Evolutionary conservation across 1,140 invertebrate species (phyloP).

Genomic region (Heliconius melpomene): DNA sequence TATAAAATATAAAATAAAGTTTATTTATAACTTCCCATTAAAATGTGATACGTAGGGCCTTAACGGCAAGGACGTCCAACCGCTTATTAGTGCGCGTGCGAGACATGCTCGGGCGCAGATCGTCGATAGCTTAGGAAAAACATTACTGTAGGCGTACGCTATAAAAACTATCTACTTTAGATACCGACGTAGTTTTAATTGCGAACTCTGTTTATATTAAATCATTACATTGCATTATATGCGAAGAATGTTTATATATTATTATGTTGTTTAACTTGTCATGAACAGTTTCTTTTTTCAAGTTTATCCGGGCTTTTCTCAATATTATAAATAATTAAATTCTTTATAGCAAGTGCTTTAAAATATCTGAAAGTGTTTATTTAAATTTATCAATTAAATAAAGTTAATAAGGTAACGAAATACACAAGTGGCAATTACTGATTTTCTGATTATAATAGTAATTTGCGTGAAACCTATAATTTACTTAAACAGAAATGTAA

Average conservation of each 20-base stretch:
- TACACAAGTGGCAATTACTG: too few species aligned
- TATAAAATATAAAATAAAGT: conserved; percentile 23
- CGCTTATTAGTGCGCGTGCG: conserved; percentile 32
- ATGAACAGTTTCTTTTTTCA: conserved; percentile 10
- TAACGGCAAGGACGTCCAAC: conserved; percentile 40
- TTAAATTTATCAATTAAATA: background rate
- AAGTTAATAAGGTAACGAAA: too few species aligned
- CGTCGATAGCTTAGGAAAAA: conserved; percentile 41
- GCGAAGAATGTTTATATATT: background rate
- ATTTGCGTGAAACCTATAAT: too few species aligned
- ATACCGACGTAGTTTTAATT: conserved; percentile 31
- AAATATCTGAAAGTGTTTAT: too few species aligned
- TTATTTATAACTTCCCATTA: conserved; percentile 43
- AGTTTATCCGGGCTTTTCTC: background rate
- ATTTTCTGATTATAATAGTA: too few species aligned
- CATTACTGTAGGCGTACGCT: conserved; percentile 31
- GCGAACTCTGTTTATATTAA: conserved; percentile 27
- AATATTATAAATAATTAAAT: background rate
- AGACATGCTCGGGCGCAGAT: conserved; percentile 37
- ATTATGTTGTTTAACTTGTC: conserved; percentile 4
- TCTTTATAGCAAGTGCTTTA: background rate
- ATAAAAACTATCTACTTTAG: conserved; percentile 34
- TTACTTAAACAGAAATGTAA: too few species aligned
- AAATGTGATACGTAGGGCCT: conserved; percentile 41
- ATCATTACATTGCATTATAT: conserved; percentile 24